phyloP scores from a whole-genome alignment of 2,113 vertebrate genomes.

The Cygnus atratus region DNA sequence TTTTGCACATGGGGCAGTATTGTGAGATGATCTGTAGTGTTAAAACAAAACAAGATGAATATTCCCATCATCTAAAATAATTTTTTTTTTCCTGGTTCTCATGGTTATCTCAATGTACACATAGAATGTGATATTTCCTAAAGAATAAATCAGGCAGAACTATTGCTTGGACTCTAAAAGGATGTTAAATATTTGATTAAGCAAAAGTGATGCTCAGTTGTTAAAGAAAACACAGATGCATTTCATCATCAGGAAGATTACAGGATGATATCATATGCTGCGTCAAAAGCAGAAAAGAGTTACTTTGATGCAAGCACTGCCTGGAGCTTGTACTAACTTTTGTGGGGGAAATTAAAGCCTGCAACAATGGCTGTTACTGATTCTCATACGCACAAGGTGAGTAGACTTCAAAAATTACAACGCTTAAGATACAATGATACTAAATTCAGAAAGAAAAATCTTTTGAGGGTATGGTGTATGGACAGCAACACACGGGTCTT shows the following conservation, averaged over 20 bases:
- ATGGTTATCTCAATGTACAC: background rate
- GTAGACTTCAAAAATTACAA: background rate
- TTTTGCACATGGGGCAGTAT: conserved; percentile 92
- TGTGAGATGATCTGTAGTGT: conserved; percentile 84
- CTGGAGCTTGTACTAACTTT: background rate
- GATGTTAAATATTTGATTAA: background rate
- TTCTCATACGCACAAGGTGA: background rate
- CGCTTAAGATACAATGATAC: background rate
- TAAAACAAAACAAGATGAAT: background rate
- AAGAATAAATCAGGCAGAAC: background rate
- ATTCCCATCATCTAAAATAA: background rate
- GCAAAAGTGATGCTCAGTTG: background rate
- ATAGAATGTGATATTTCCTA: background rate
- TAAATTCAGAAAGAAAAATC: background rate
- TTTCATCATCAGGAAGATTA: background rate
- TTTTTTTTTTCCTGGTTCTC: background rate
- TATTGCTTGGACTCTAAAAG: background rate
- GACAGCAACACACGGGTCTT: background rate
- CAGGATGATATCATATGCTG: background rate
- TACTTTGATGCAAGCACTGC: background rate
- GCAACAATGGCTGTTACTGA: background rate
- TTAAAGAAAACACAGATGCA: background rate
- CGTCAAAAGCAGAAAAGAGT: background rate
- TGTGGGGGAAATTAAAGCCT: background rate
- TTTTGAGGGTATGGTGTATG: background rate